These are phyloP conservation scores for Tricholaema leucomelas DNA, from an alignment of 2,113 vertebrate genomes.

Conservation along the genomic window DNA sequence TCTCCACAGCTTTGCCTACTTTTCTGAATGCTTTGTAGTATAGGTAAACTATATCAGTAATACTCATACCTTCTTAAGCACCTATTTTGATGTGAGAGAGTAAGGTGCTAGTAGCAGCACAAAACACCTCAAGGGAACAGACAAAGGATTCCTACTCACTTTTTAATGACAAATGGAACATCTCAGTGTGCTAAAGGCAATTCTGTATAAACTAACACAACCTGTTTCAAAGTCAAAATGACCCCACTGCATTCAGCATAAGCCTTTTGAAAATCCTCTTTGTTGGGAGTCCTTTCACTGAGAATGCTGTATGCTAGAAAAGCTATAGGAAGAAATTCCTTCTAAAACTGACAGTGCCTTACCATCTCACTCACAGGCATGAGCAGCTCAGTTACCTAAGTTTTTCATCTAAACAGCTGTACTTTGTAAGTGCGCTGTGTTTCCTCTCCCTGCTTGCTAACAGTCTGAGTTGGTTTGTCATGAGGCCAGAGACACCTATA, in stretches of 20 bases:
- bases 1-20: neutral
- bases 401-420: neutral
- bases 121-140: neutral
- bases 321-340: neutral
- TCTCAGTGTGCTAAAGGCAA: neutral
- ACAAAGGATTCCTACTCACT: neutral
- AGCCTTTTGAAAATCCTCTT: slow-evolving; percentile 16
- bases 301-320: neutral
- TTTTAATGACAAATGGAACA: neutral
- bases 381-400: neutral
- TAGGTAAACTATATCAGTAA: neutral
- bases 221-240: neutral
- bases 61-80: neutral
- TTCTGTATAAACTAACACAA: neutral
- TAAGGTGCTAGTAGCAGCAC: neutral
- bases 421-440: neutral
- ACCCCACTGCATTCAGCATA: neutral
- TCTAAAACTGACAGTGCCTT: neutral
- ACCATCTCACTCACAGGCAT: neutral
- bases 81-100: neutral
- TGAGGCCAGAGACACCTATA: neutral
- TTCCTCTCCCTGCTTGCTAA: neutral
- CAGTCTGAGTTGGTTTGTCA: neutral
- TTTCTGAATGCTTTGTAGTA: neutral
- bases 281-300: neutral